A percentile compares a stretch with the other conserved stretches of the same genome.
Conservation (phyloP, 1,140 invertebrate species). For the Belonocnema kinseyi region DNA sequence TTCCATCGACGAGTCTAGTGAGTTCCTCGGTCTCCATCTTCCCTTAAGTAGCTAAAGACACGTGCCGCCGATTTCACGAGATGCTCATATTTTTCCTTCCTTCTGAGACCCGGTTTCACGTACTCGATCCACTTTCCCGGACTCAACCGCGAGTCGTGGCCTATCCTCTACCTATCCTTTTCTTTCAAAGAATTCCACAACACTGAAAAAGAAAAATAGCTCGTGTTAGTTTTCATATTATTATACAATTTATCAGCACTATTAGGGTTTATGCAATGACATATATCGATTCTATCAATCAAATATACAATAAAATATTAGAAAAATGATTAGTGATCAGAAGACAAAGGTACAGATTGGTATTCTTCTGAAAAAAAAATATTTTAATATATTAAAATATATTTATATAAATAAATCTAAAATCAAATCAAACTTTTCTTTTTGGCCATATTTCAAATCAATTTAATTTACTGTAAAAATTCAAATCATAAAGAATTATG, state of each 20-base stretch:
- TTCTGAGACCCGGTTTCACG: slow-evolving; percentile 61
- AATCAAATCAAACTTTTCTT: too few species aligned
- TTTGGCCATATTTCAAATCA: too few species aligned
- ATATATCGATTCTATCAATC: too few species aligned
- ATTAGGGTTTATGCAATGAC: neutral
- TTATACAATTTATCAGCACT: neutral
- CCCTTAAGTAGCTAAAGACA: slow-evolving; percentile 57
- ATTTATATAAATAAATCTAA: too few species aligned
- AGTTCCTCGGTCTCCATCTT: slow-evolving; percentile 91
- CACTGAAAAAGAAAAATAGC: slow-evolving; percentile 4
- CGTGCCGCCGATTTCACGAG: slow-evolving; percentile 63
- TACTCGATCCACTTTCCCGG: slow-evolving; percentile 61
- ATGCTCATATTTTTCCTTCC: slow-evolving; percentile 70
- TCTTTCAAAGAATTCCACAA: slow-evolving; percentile 20
- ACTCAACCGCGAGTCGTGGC: slow-evolving; percentile 45
- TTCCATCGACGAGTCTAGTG: slow-evolving; percentile 91
- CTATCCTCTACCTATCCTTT: slow-evolving; percentile 30
- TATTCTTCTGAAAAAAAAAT: too few species aligned
- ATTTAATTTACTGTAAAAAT: too few species aligned
- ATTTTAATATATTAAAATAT: too few species aligned
- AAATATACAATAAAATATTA: too few species aligned
- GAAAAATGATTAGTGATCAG: too few species aligned
- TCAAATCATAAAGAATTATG: too few species aligned
- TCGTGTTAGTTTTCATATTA: slow-evolving; percentile 3
- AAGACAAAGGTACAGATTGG: too few species aligned